Conservation (phyloP, 30 jellyfish, hydroid and myxozoan genomes). For the Catostylus mosaicus region DNA sequence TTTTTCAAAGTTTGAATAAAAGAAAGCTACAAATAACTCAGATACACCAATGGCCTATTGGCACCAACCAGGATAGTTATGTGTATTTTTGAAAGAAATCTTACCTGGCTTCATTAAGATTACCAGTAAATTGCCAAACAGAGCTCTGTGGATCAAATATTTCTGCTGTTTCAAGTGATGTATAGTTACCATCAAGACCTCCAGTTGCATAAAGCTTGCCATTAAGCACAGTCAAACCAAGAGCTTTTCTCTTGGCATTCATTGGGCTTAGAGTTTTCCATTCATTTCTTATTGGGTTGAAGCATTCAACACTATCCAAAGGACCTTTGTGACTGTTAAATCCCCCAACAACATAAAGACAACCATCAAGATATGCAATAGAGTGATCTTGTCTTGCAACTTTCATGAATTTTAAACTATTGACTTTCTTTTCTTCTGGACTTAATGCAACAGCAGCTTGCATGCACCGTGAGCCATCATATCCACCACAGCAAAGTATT, state of each 20-base stretch:
- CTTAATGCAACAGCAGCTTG: slow-evolving; percentile 74
- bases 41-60: too few relatives aligned
- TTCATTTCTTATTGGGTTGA: slow-evolving; percentile 74
- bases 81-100: not conserved
- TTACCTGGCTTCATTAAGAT: slow-evolving; percentile 81
- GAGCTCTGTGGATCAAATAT: slow-evolving; percentile 52
- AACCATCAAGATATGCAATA: slow-evolving; percentile 55
- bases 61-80: too few relatives aligned
- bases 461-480: slow-evolving; percentile 88
- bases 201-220: slow-evolving; percentile 89
- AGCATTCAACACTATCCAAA: slow-evolving; percentile 71
- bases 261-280: slow-evolving; percentile 73
- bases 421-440: slow-evolving; percentile 35
- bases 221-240: slow-evolving; percentile 68
- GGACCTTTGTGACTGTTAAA: slow-evolving; percentile 92
- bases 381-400: slow-evolving; percentile 92
- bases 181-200: slow-evolving; percentile 86
- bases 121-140: slow-evolving; percentile 50
- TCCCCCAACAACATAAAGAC: slow-evolving; percentile 89
- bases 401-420: slow-evolving; percentile 70
- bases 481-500: slow-evolving; percentile 89
- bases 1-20: too few relatives aligned
- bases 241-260: slow-evolving; percentile 86
- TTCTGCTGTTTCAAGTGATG: slow-evolving; percentile 73
- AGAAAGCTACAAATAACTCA: too few relatives aligned